phyloP scores from a whole-genome alignment of 2,113 vertebrate species.

The Phyllostomus discolor region DNA sequence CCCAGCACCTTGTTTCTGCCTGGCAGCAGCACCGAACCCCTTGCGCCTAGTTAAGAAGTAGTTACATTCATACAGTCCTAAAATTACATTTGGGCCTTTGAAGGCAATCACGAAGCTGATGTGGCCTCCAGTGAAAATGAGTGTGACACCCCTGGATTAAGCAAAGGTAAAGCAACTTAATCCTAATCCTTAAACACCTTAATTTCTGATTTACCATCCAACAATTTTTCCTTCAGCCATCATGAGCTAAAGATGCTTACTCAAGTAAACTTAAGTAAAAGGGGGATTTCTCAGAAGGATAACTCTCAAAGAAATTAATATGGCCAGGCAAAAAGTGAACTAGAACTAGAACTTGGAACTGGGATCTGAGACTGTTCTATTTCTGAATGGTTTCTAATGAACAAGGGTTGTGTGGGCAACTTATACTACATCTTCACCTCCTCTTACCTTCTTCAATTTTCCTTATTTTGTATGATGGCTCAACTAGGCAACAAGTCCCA shows the following conservation, averaged over 20 bases:
- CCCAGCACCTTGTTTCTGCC: too few relatives aligned
- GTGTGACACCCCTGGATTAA: neutral
- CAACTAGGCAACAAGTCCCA: neutral
- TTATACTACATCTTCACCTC: neutral
- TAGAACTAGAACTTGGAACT: neutral
- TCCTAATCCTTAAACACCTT: neutral
- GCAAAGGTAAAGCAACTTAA: neutral
- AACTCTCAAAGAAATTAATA: neutral
- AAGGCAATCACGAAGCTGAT: too few relatives aligned
- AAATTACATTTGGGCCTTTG: too few relatives aligned
- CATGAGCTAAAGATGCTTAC: neutral
- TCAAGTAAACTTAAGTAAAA: neutral
- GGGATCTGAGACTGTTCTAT: neutral
- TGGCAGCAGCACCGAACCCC: too few relatives aligned
- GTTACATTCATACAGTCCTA: too few relatives aligned
- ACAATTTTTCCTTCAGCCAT: neutral
- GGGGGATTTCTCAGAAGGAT: neutral
- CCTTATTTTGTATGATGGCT: neutral
- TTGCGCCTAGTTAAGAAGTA: too few relatives aligned
- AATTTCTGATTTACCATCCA: neutral
- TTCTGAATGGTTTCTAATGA: neutral
- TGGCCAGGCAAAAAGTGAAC: neutral
- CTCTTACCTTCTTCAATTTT: neutral
- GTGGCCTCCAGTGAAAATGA: too few relatives aligned
- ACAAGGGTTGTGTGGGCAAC: neutral